phyloP scores from a whole-genome alignment of 2,888 invertebrate species.

The Dione juno region DNA sequence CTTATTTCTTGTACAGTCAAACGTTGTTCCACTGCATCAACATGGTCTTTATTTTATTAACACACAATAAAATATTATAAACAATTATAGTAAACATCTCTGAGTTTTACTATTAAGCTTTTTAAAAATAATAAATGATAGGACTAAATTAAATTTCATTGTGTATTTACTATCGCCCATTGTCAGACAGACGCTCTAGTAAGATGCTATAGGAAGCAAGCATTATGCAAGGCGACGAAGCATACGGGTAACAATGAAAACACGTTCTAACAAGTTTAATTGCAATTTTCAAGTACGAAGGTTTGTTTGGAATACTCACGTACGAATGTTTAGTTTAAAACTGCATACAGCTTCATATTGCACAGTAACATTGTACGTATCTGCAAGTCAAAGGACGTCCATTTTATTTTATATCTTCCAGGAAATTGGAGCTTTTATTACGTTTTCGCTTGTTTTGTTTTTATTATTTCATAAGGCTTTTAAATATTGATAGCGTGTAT shows the following conservation, averaged over 20 bases:
- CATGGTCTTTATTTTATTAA: no score
- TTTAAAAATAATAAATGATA: not conserved
- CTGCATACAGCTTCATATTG: conserved; percentile 34
- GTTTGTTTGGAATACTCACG: conserved; percentile 44
- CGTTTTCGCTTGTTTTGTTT: not conserved
- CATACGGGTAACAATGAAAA: conserved; percentile 25
- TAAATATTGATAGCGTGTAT: not conserved
- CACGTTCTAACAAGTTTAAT: conserved; percentile 47
- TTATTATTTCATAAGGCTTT: not conserved
- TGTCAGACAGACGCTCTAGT: not conserved
- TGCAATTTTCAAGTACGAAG: conserved; percentile 45
- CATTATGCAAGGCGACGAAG: not conserved
- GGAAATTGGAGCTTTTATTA: conserved; percentile 14
- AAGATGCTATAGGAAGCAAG: not conserved
- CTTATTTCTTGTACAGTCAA: no score
- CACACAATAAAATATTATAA: no score
- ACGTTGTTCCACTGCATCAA: no score
- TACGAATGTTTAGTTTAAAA: conserved; percentile 39
- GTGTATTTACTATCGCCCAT: not conserved
- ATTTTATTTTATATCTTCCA: conserved; percentile 12
- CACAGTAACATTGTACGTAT: conserved; percentile 26
- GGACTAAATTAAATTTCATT: not conserved
- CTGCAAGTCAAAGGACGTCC: conserved; percentile 3
- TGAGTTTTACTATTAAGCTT: not conserved
- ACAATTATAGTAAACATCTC: not conserved